Base-by-base conservation (phyloP, 2,888 invertebrate species). In the Latrodectus elegans region DNA sequence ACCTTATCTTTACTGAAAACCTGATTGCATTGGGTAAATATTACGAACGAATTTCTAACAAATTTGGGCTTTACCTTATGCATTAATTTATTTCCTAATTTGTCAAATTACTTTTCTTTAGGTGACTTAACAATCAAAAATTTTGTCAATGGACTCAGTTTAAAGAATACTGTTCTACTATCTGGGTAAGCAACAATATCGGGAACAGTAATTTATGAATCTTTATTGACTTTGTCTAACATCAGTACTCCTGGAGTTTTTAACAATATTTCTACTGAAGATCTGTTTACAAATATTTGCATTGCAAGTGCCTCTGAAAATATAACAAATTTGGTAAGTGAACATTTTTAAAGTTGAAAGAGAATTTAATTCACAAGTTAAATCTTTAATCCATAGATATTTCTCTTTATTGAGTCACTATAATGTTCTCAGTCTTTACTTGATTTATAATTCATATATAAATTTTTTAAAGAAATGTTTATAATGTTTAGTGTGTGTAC, bases 311-410 rank as follows among this genome's bases (percentile, higher is more conserved):
- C 17, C 12, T 15, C 14, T 67, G 81, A 73, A 81, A 53, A 26
- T 55, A 12, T 81, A n/a, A 4, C 53, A 38, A 49, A 67, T 17
- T 26, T 17, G 52, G 81, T 81, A 53, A 81, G 81, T 53, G 15
- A 9, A 67, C 14, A 15, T 38, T 15, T n/a, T 15, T 68, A 51
- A 71, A n/a, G n/a, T 4, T 8, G n/a, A 14, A 38, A 4, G 15
- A 2, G 17, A 68, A 0, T 14, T 14, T n/a, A 52, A 8, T 72
- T 72, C 51, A 60, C n/a, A 60, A 6, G 55, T 55, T 55, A 14
- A 15, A 15, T 60, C n/a, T 60, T 55, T 55, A 55, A 22, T 22
- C 22, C 22, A 6, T 38, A 38, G 38, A 60, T 60, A 60, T 60
- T 60, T 6, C 12, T 10, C n/a, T 60, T 60, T 60, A 15, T 60